A percentile compares a stretch with the other conserved stretches of the same genome.
Conservation (phyloP, 2,113 vertebrate genomes). For the Actenoides hombroni region DNA sequence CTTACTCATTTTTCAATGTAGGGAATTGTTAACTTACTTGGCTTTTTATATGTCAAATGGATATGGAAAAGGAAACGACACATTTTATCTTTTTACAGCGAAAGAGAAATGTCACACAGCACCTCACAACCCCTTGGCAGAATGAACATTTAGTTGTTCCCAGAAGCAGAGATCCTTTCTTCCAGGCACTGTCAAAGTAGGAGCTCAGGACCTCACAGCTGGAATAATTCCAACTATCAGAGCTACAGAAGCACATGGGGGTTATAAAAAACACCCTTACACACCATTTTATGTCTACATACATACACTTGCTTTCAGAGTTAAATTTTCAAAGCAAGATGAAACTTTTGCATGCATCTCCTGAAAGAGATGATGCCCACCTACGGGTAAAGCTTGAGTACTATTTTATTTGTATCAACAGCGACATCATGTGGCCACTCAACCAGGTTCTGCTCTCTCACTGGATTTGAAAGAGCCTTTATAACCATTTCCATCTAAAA, state of each 20-base stretch:
- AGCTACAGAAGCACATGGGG: background rate
- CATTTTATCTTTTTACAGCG: background rate
- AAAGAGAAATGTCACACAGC: background rate
- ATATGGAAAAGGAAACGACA: rapidly evolving
- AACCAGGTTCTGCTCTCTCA: background rate
- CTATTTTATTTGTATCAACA: background rate
- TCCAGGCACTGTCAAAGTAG: background rate
- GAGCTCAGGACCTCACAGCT: background rate
- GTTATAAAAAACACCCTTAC: background rate
- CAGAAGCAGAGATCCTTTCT: background rate
- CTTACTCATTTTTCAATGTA: background rate
- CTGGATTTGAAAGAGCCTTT: background rate
- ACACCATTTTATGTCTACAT: background rate
- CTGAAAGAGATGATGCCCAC: background rate
- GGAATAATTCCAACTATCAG: background rate
- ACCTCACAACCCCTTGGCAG: background rate
- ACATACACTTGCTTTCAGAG: background rate
- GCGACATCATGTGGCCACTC: conserved; percentile 21
- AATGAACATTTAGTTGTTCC: background rate
- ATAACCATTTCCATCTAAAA: background rate
- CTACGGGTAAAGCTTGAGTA: background rate
- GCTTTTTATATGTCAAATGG: background rate
- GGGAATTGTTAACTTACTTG: background rate
- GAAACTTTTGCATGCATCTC: background rate
- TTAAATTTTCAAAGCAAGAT: background rate